A percentile compares a stretch with the other conserved stretches of the same genome.
phyloP scores from a whole-genome alignment of 2,888 invertebrate genomes.

The Resseliella maxima region DNA sequence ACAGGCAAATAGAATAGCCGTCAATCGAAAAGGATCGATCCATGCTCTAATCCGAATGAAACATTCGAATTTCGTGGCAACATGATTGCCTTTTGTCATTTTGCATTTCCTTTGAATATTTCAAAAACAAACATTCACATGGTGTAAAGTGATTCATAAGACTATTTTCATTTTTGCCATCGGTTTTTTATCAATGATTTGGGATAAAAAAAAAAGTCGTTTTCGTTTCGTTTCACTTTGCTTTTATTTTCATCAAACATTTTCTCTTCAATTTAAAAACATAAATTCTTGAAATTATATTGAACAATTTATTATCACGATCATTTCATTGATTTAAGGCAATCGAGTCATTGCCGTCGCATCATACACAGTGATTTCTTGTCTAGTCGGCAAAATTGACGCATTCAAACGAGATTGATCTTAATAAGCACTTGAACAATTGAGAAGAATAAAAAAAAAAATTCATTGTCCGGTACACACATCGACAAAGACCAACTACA shows the following conservation, averaged over 20 bases:
- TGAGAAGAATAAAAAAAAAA: background rate
- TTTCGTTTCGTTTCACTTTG: background rate
- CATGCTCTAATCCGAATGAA: background rate
- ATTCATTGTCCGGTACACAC: background rate
- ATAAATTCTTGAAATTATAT: background rate
- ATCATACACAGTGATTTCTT: background rate
- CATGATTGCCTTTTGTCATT: background rate
- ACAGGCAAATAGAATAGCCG: background rate
- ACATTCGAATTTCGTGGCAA: background rate
- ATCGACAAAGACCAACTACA: background rate
- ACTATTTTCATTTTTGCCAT: no score
- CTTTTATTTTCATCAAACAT: background rate
- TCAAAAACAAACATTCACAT: background rate
- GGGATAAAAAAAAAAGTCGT: no score
- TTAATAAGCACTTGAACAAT: slow-evolving; percentile 4
- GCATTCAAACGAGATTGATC: background rate
- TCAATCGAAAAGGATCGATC: background rate
- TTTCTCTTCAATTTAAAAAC: background rate
- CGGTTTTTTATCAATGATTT: no score
- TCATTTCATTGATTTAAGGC: background rate
- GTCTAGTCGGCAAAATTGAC: background rate
- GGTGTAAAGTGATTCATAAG: no score
- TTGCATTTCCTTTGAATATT: background rate
- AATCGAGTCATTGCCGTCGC: background rate
- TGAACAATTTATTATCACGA: background rate